Percentiles rank a stretch among this genome's conserved stretches.
Evolutionary conservation across 2,113 vertebrate species (phyloP).

Genomic region (Myocastor coypus): DNA sequence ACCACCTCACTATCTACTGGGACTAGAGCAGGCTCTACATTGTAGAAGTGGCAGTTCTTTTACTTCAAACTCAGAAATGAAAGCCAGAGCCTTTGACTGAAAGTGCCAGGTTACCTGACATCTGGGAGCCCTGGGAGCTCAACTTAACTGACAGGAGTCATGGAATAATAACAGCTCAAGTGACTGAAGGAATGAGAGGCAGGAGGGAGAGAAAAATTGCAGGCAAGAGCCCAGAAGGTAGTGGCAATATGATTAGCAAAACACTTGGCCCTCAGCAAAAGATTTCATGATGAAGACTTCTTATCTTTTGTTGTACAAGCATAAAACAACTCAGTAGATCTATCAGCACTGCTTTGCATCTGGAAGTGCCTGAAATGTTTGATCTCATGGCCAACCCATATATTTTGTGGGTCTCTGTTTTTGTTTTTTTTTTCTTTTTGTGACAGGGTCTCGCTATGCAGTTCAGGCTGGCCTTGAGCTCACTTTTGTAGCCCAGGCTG

Average conservation of each 20-base stretch:
- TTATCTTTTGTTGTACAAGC: neutral
- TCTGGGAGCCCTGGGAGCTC: neutral
- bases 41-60: neutral
- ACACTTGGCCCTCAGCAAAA: neutral
- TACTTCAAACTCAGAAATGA: neutral
- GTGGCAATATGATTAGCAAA: neutral
- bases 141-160: neutral
- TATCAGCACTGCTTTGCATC: neutral
- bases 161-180: neutral
- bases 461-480: no score
- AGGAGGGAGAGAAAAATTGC: neutral
- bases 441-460: no score
- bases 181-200: neutral
- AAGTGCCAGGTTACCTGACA: neutral
- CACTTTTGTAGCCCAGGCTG: no score
- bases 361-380: neutral
- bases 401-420: no score
- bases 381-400: neutral
- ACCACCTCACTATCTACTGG: neutral
- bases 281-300: neutral
- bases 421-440: no score
- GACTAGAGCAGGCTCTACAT: neutral
- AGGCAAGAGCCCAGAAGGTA: neutral
- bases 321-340: neutral
- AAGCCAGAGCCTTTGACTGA: neutral